phyloP scores from a whole-genome alignment of 2,888 invertebrate species.

The Idaea biselata region DNA sequence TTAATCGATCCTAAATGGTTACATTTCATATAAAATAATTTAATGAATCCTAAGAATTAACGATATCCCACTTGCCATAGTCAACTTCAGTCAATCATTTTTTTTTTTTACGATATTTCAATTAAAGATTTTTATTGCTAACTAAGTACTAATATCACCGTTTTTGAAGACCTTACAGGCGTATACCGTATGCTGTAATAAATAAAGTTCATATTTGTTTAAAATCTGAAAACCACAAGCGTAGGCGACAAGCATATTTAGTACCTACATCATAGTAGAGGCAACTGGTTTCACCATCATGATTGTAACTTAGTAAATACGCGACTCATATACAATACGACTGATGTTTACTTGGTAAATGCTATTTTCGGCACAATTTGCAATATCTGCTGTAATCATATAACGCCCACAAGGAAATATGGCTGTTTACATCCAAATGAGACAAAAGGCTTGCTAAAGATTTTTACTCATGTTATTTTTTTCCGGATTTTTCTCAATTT shows the following conservation, averaged over 20 bases:
- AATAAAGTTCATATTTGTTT: not conserved
- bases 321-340: not conserved
- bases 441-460: not conserved
- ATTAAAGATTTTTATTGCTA: not conserved
- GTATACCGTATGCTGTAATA: not conserved
- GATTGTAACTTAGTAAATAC: not conserved
- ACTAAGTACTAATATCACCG: not conserved
- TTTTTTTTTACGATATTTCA: not conserved
- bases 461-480: not conserved
- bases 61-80: too few relatives aligned
- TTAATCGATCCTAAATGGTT: too few relatives aligned
- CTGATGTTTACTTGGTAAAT: not conserved
- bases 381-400: not conserved
- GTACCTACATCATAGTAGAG: not conserved
- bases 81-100: too few relatives aligned
- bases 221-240: not conserved
- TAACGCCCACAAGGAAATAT: not conserved
- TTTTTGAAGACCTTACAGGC: not conserved
- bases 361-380: not conserved
- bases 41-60: too few relatives aligned
- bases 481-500: not conserved
- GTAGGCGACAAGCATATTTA: not conserved
- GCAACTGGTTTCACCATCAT: not conserved
- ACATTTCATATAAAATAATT: too few relatives aligned
- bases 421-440: not conserved